A percentile compares a stretch with the other conserved stretches of the same genome.
phyloP scores from a whole-genome alignment of 2,888 invertebrate species.

The Pseudococcus longispinus region DNA sequence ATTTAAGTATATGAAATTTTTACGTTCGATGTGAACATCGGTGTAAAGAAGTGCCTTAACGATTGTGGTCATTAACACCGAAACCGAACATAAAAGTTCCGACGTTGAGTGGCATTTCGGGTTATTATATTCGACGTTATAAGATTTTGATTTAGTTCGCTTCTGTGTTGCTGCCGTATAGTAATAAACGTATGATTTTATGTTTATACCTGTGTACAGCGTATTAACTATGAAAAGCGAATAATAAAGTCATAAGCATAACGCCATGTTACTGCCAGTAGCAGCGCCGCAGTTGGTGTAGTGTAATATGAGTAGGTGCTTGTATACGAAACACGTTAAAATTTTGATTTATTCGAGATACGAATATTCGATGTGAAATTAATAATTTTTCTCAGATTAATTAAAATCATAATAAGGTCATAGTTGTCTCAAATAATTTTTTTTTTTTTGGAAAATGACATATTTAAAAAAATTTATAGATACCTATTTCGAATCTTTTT shows the following conservation, averaged over 20 bases:
- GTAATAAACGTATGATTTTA: conserved; percentile 46
- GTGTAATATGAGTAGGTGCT: background rate
- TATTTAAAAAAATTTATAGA: too few relatives aligned
- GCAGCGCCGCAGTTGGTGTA: background rate
- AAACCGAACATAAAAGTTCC: conserved; percentile 43
- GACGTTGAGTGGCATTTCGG: conserved; percentile 35
- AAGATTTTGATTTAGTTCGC: conserved; percentile 45
- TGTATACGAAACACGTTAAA: background rate
- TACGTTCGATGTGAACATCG: conserved; percentile 20
- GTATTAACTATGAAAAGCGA: conserved; percentile 27
- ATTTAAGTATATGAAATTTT: conserved; percentile 35
- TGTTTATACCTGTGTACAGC: conserved; percentile 21
- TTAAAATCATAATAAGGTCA: too few relatives aligned
- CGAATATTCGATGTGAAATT: too few relatives aligned
- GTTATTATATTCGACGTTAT: conserved; percentile 37
- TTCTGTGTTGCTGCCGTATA: conserved; percentile 6
- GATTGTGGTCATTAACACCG: conserved; percentile 44
- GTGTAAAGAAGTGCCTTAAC: conserved; percentile 1
- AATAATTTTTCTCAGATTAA: too few relatives aligned
- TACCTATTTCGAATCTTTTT: too few relatives aligned
- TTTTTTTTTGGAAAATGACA: too few relatives aligned
- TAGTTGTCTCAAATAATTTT: too few relatives aligned
- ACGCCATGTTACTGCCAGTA: background rate
- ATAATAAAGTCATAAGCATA: conserved; percentile 33
- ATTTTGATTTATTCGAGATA: too few relatives aligned